These are phyloP conservation scores for Macrostomum cliftonense DNA, from an alignment of 2,888 invertebrate species.

Conservation along the genomic window DNA sequence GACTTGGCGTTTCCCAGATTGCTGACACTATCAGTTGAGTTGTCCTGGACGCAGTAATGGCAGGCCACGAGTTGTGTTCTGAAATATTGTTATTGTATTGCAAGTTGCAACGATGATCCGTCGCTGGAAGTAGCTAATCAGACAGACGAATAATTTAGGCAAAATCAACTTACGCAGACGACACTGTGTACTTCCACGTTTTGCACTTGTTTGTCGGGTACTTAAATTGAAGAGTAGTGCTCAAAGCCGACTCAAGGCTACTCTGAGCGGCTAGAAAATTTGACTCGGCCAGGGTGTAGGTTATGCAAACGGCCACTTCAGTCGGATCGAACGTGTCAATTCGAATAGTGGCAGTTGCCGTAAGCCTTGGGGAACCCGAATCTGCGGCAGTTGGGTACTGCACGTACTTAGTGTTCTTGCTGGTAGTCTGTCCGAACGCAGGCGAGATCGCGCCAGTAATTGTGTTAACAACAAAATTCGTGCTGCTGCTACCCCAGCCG, in stretches of 20 bases:
- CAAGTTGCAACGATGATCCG: no score
- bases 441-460: no score
- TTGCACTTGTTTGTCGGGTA: background rate
- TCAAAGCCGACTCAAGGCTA: background rate
- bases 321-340: conserved; percentile 1
- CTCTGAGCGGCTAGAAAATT: background rate
- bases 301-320: conserved; percentile 1
- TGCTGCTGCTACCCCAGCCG: no score
- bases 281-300: background rate
- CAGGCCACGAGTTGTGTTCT: background rate
- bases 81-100: background rate
- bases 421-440: background rate
- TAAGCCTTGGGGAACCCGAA: background rate
- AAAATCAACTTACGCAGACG: background rate
- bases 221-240: background rate
- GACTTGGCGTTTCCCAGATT: background rate
- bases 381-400: background rate
- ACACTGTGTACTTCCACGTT: no score
- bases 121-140: no score
- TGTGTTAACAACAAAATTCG: no score
- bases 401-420: background rate
- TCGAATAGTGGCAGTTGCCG: background rate
- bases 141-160: background rate
- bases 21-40: background rate
- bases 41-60: background rate